Evolutionary conservation across 2,113 vertebrate genomes (phyloP), one percentile per base, ranked within the genome.

Genomic region (Halcyon malimbica): DNA sequence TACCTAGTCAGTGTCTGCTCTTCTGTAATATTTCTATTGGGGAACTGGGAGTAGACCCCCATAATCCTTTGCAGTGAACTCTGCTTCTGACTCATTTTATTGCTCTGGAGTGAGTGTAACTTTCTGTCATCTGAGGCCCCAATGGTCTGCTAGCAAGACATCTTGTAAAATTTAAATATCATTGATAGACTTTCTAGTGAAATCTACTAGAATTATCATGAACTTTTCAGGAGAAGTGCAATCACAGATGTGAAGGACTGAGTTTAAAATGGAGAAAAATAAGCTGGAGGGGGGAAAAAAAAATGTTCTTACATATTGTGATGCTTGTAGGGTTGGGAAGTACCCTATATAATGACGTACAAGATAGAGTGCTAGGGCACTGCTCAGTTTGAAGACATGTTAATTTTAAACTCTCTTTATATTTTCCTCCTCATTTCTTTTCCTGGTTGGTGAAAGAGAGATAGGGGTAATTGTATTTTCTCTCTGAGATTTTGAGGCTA

Each of bases 381-480:
- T 76, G 18, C 33, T 86, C 26, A 31, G 33, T 63, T 75, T 0
- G 1, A 50, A 93, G 39, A 11, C 17, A 1, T 71, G 12, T 16
- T 63, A 24, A 51, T 83, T 87, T 82, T 88, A 71, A 69, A 39
- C 13, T 14, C 13, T 14, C 9, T 54, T 76, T 3, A 1, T 42
- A 4, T 60, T 54, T 50, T 2, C 14, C 2, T 10, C 5, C 4
- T 12, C 5, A 4, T 76, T 76, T 63, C 2, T 70, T 78, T 83
- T 46, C 6, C 20, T 39, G 16, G 44, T 65, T 83, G 18, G 6
- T 86, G 33, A 46, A 46, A 31, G 26, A 54, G 16, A 63, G 33
- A 9, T 12, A 13, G 12, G 8, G 8, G 3, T 57, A 70, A 53
- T 21, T 4, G 24, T 69, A 10, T 0, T n/a, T 14, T 54, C 5